Evolutionary conservation across 2,797 vertebrate genomes (phyloP).

Genomic region (Onychomys arenicola): DNA sequence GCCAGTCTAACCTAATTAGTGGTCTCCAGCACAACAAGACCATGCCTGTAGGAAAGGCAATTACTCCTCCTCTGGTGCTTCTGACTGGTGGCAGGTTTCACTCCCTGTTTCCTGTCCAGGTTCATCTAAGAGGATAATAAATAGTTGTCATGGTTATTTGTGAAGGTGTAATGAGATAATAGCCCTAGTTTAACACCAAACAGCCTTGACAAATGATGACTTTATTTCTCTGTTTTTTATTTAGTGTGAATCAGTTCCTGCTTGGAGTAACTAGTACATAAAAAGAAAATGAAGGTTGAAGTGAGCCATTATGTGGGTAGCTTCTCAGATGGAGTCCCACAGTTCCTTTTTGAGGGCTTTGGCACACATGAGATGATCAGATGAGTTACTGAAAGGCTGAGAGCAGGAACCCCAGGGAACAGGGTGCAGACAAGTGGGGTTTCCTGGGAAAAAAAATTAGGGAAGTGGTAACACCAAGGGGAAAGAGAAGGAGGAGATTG

Average conservation of each 20-base stretch:
- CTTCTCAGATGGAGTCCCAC: not conserved
- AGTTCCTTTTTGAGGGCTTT: conserved; percentile 32
- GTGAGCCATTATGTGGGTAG: not conserved
- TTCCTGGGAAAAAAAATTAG: not conserved
- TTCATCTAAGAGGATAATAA: conserved; percentile 42
- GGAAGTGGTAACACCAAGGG: not conserved
- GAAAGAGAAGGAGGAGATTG: not conserved
- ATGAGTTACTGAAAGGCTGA: not conserved
- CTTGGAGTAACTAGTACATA: conserved; percentile 1
- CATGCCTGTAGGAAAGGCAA: not conserved
- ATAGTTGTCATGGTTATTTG: not conserved
- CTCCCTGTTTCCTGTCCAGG: not conserved
- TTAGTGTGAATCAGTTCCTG: conserved; percentile 22
- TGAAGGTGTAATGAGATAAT: not conserved
- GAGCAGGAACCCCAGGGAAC: not conserved
- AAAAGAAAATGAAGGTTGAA: not conserved
- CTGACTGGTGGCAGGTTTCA: not conserved
- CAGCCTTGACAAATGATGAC: not conserved
- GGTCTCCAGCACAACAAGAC: not conserved
- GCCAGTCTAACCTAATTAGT: not conserved
- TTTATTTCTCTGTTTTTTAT: conserved; percentile 8
- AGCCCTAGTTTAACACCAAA: not conserved
- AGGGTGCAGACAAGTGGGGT: not conserved
- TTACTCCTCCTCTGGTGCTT: not conserved
- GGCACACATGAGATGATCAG: not conserved